phyloP scores from a whole-genome alignment of 2,797 vertebrate species.

The Clamator glandarius region DNA sequence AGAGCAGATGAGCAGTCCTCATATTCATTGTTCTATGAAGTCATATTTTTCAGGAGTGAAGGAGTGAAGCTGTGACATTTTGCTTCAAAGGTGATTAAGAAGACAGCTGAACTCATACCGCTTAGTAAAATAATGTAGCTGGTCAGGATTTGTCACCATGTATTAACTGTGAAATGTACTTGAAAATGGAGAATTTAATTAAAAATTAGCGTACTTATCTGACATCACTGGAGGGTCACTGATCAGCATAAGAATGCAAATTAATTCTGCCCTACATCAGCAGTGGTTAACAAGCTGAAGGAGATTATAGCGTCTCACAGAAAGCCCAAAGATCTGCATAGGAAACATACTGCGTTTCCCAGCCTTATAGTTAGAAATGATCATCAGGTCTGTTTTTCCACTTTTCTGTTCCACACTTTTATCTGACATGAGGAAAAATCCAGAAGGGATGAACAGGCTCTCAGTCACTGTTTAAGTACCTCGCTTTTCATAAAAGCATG shows the following conservation, averaged over 20 bases:
- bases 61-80: conserved; percentile 11
- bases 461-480: conserved; percentile 20
- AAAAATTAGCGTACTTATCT: conserved; percentile 45
- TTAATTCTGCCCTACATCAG: background rate
- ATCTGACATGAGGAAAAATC: background rate
- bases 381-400: background rate
- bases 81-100: conserved; percentile 41
- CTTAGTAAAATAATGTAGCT: conserved; percentile 46
- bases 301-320: background rate
- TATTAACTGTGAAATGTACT: conserved; percentile 65
- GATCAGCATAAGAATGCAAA: conserved; percentile 29
- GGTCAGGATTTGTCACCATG: conserved; percentile 37
- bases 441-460: conserved; percentile 4
- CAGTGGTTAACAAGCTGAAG: background rate
- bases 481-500: conserved; percentile 23
- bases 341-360: background rate
- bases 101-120: background rate
- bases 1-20: background rate
- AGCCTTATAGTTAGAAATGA: background rate
- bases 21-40: background rate
- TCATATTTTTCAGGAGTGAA: conserved; percentile 3
- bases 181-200: conserved; percentile 68
- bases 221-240: background rate
- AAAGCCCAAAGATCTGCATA: background rate
- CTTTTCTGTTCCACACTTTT: background rate